Evolutionary conservation across 2,113 vertebrate genomes (phyloP), one percentile per base, ranked within the genome.

Genomic region (Lophura nycthemera): DNA sequence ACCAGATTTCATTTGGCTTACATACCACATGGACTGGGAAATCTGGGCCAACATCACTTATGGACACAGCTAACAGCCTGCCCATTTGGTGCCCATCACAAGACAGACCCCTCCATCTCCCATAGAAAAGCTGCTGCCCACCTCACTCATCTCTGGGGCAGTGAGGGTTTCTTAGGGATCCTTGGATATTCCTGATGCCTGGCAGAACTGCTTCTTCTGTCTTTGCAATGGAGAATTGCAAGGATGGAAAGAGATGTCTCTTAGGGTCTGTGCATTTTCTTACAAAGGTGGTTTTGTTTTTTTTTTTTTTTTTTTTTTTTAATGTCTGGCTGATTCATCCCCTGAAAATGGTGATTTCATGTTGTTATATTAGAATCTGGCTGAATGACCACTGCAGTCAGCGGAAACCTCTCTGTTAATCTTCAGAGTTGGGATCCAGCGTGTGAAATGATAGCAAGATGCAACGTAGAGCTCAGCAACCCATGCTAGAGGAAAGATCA

Each of bases 41-140:
- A 47, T 54, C 21, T 76, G 20, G 43, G 60, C 66, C 52, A 64
- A 29, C 42, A 14, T 42, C 11, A 29, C 4, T n/a, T 71, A 30
- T 52, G 59, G 43, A 36, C 10, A 15, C 13, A 8, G 10, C 18
- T 73, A 4, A 72, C 80, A 61, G 52, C 7, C 8, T 20, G 10
- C 34, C 21, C 29, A 12, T 40, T 79, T 48, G 27, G 30, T 66
- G 29, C 4, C 8, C 34, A 29, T 21, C 32, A 63, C 0, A 0
- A 56, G 30, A 25, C 18, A 27, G 14, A 27, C 63, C 18, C 22
- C 48, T 34, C 40, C 34, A 1, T 24, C 16, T 59, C 24, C 11
- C 2, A 2, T 13, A 20, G 40, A 34, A 59, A 83, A 77, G 34
- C 63, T 54, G 19, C 3, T 48, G 15, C 61, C 50, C 75, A 8